Evolutionary conservation across 2,113 vertebrate species (phyloP).

Genomic region (Anser brachyrhynchus): DNA sequence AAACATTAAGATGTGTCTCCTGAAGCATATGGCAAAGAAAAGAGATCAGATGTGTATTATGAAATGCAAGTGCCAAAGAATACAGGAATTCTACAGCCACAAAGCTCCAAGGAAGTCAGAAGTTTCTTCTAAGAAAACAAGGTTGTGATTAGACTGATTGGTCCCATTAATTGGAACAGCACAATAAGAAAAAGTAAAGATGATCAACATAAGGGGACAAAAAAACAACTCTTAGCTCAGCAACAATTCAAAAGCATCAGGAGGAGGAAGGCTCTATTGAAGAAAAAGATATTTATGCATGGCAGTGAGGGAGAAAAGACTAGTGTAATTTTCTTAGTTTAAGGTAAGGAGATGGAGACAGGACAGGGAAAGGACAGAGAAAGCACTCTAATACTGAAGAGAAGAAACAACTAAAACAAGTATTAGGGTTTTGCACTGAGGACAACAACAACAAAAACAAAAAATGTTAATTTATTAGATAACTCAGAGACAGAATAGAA

Average conservation of each 20-base stretch:
- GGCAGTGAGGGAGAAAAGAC: neutral
- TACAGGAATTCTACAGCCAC: neutral
- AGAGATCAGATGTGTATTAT: neutral
- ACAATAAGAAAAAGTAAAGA: neutral
- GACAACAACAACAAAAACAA: neutral
- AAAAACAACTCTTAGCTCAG: neutral
- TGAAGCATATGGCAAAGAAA: neutral
- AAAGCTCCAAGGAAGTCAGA: neutral
- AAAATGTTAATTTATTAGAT: neutral
- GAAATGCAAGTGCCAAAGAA: neutral
- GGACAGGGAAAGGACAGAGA: neutral
- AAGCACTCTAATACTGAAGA: rapidly evolving
- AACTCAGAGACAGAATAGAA: neutral
- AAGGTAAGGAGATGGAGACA: neutral
- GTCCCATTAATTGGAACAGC: neutral
- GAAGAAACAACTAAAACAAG: neutral
- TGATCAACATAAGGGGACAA: neutral
- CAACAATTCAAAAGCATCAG: neutral
- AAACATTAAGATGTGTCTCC: neutral
- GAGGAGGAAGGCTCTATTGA: neutral
- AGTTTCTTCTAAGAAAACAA: neutral
- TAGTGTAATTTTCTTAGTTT: neutral
- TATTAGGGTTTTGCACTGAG: neutral
- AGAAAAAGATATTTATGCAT: neutral
- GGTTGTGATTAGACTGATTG: neutral